These are phyloP conservation scores for Holcopasites calliopsidis DNA, from an alignment of 1,140 invertebrate species.

Conservation along the genomic window DNA sequence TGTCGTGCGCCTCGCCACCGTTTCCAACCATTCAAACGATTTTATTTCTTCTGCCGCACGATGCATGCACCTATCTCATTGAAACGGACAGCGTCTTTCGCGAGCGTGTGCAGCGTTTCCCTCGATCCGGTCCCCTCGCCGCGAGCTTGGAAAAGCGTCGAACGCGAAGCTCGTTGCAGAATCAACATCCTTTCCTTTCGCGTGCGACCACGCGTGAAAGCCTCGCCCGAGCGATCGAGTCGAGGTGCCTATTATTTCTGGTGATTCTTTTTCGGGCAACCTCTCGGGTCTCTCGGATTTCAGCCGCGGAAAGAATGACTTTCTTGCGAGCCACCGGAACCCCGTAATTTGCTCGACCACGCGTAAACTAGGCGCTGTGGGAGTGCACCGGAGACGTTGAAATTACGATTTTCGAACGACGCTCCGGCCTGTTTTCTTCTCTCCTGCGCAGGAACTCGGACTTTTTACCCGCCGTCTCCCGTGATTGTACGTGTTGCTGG, in stretches of 20 bases:
- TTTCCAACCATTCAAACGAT: conserved; percentile 22
- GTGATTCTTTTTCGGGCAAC: not conserved
- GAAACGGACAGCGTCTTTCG: conserved; percentile 22
- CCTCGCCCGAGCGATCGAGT: no score
- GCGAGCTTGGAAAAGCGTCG: not conserved
- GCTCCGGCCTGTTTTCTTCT: not conserved
- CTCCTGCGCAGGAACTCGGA: not conserved
- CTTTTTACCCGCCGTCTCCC: not conserved
- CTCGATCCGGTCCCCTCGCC: no score
- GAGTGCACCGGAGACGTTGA: conserved; percentile 46
- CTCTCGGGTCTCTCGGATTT: not conserved
- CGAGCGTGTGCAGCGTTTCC: not conserved
- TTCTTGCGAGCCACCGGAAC: conserved; percentile 46
- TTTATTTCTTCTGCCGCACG: conserved; percentile 23
- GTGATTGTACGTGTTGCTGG: not conserved
- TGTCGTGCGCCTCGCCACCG: conserved; percentile 28
- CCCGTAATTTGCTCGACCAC: conserved; percentile 51
- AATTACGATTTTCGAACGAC: conserved; percentile 49
- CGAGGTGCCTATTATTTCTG: not conserved
- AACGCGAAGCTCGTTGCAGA: not conserved
- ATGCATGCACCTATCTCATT: conserved; percentile 20
- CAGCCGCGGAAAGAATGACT: conserved; percentile 6
- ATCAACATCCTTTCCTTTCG: not conserved
- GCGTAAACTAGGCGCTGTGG: conserved; percentile 53
- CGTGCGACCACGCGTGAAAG: no score